Percentiles rank a stretch among this genome's conserved stretches.
Evolutionary conservation across 2,888 invertebrate genomes (phyloP).

Genomic region (Allolobophora icterica): DNA sequence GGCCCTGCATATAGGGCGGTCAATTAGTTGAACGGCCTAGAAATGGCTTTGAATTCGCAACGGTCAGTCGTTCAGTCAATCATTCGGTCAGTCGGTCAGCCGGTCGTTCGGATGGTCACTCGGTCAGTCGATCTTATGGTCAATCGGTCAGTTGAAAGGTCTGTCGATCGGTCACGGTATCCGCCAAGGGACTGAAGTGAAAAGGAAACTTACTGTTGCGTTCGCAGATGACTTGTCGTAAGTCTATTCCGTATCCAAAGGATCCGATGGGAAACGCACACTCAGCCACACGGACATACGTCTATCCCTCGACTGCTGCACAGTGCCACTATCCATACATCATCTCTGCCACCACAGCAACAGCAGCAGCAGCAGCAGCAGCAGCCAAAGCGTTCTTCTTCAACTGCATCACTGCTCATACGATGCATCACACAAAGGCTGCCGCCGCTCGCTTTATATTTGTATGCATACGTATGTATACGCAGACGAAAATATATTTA

Average conservation of each 20-base stretch:
- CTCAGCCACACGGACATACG: neutral
- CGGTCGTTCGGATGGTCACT: too few species aligned
- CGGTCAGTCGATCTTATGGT: too few species aligned
- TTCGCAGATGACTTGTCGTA: neutral
- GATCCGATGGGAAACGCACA: neutral
- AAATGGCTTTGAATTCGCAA: too few species aligned
- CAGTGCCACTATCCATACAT: neutral
- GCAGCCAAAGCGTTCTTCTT: neutral
- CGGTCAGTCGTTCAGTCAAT: too few species aligned
- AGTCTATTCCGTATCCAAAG: neutral
- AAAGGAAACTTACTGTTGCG: neutral
- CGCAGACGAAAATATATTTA: too few species aligned
- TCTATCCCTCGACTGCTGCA: neutral
- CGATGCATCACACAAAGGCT: neutral
- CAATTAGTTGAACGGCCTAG: too few species aligned
- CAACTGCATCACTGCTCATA: slow-evolving; percentile 18
- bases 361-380: slow-evolving; percentile 26
- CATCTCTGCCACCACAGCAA: neutral
- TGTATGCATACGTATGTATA: too few species aligned
- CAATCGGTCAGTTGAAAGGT: too few species aligned
- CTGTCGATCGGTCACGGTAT: neutral
- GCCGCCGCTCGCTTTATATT: neutral
- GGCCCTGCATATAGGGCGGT: too few species aligned
- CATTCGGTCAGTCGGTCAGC: too few species aligned
- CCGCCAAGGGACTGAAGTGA: too few species aligned